Percentiles rank a stretch among this genome's conserved stretches.
These are phyloP conservation scores for Taenioides sp. DNA, from an alignment of 2,797 vertebrate species.

Conservation along the genomic window DNA sequence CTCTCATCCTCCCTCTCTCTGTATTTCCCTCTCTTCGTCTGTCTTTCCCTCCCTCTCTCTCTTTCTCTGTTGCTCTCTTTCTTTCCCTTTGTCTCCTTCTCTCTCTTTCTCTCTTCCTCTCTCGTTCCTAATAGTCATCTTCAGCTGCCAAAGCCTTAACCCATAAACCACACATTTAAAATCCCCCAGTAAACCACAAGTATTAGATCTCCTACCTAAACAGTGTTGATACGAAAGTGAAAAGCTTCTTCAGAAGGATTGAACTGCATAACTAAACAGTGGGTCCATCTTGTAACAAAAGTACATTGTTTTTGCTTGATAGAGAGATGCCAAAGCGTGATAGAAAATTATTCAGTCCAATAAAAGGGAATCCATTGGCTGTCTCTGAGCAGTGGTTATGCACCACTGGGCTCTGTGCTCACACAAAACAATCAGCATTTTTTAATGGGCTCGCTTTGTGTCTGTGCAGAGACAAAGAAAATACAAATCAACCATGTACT, in stretches of 20 bases:
- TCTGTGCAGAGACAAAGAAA: not conserved
- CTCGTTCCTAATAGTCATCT: too few relatives aligned
- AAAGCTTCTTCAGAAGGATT: not conserved
- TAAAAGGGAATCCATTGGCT: constrained; percentile 8
- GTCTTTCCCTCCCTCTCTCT: too few relatives aligned
- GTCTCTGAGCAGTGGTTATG: not conserved
- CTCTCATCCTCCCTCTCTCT: too few relatives aligned
- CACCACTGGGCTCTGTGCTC: constrained; percentile 9
- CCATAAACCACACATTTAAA: not conserved
- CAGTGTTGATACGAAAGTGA: not conserved
- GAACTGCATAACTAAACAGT: not conserved
- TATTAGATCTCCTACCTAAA: not conserved
- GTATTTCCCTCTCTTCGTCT: too few relatives aligned
- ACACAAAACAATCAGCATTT: constrained; percentile 12
- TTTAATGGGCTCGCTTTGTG: constrained; percentile 9
- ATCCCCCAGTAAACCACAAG: not conserved
- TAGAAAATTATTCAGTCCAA: constrained; percentile 3
- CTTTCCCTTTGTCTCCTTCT: too few relatives aligned
- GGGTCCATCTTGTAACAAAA: constrained; percentile 3
- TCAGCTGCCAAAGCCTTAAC: too few relatives aligned
- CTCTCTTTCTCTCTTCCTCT: too few relatives aligned
- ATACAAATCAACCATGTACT: constrained; percentile 5
- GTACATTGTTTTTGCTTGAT: constrained; percentile 5
- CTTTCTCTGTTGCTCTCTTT: too few relatives aligned
- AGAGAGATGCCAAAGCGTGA: constrained; percentile 9